phyloP scores from a whole-genome alignment of 2,113 vertebrate species.

The Trogon melanurus region DNA sequence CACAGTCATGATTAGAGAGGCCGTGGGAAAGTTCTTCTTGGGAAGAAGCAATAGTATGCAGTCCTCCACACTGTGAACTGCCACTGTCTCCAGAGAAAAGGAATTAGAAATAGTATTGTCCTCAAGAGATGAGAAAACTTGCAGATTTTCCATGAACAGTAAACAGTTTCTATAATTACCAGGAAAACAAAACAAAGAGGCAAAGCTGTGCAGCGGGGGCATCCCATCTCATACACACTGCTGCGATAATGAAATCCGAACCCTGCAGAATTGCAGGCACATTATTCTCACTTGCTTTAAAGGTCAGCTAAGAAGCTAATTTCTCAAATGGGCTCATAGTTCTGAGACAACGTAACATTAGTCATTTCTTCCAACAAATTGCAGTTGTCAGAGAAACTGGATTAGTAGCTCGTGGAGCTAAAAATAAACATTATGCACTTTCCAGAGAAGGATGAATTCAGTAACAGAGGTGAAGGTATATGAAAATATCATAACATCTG shows the following conservation, averaged over 20 bases:
- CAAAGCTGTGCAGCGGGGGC: background rate
- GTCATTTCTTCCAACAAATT: background rate
- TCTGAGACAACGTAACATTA: background rate
- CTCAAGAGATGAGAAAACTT: conserved; percentile 53
- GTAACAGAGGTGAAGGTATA: background rate
- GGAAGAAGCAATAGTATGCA: background rate
- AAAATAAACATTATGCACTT: conserved; percentile 22
- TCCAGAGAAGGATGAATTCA: background rate
- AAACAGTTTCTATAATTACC: conserved; percentile 45
- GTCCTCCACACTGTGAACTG: background rate
- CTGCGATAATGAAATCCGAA: conserved; percentile 49
- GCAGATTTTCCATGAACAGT: conserved; percentile 38
- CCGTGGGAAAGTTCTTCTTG: conserved; percentile 32
- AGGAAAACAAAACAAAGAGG: conserved; percentile 24
- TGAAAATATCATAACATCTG: conserved; percentile 15
- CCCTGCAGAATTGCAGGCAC: background rate
- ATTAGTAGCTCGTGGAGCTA: conserved; percentile 32
- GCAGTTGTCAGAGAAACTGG: conserved; percentile 8
- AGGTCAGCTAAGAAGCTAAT: conserved; percentile 48
- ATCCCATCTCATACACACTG: background rate
- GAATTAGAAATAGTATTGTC: conserved; percentile 42
- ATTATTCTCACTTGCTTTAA: conserved; percentile 31
- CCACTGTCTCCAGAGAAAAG: conserved; percentile 21
- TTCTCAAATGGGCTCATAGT: background rate
- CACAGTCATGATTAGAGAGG: background rate